Base-by-base conservation (phyloP, 1,140 invertebrate genomes). In the Pseudachorutes palmiensis region DNA sequence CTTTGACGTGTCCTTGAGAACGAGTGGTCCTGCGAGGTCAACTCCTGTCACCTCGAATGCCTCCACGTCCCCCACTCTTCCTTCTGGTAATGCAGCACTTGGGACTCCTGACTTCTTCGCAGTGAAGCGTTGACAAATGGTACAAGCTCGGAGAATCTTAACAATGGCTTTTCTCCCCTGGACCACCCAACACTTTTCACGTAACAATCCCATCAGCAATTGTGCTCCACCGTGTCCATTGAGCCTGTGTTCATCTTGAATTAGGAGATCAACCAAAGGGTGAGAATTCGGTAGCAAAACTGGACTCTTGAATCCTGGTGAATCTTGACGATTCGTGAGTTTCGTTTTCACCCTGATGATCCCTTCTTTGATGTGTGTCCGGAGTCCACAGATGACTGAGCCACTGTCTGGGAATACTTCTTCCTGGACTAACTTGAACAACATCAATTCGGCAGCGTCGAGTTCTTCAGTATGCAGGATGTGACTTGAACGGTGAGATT, bases 261-360 rank as follows among this genome's bases (percentile, higher is more conserved):
- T 57, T 64, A 74, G 22, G 19, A 65, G 70, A 58, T 72, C 31
- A 36, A 73, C 72, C 28, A 70, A 45, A 1, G 51, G 63, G 62
- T 76, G 61, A 55, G 66, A 72, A n/a, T 28, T 61, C 51, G 75
- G 68, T 59, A 77, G 74, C 5, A 77, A 51, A 30, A 74, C 67
- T 2, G 76, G 76, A 2, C 24, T 45, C 16, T 41, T 36, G 33
- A 68, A 69, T 3, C 32, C 63, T 19, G 31, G 31, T 16, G 60
- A 22, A 24, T 68, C 66, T 2, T 33, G n/a, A n/a, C 48, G 28
- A 1, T 32, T 5, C 2, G 31, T 24, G 1, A 68, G 1, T 36
- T 29, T 49, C 22, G 66, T 55, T 28, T 64, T 58, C 2, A 64
- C 62, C 24, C 66, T 2, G 3, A 65, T 2, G 2, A 68, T 9